Evolutionary conservation across 2,888 invertebrate species (phyloP).

Genomic region (Trichogramma dendrolimi): DNA sequence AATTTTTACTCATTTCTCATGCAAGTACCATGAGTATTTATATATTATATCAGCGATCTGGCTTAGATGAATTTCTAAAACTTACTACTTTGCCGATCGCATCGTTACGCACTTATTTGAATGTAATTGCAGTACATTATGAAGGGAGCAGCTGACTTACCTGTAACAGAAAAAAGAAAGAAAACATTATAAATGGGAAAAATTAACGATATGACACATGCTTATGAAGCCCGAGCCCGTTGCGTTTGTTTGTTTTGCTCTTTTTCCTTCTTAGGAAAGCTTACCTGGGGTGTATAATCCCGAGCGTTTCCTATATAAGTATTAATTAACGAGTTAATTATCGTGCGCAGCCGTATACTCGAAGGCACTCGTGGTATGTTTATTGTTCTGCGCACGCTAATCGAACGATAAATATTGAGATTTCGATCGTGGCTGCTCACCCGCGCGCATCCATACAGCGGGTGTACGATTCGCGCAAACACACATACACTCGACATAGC

Average conservation of each 20-base stretch:
- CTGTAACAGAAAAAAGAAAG: conserved; percentile 15
- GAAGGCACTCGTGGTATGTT: no score
- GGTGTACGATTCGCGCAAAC: no score
- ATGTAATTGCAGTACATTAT: no score
- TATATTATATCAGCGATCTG: no score
- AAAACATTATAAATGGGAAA: not conserved
- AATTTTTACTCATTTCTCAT: no score
- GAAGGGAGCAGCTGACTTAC: conserved; percentile 7
- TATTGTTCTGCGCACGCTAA: conserved; percentile 5
- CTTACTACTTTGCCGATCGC: no score
- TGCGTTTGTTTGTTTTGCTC: not conserved
- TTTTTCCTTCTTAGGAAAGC: not conserved
- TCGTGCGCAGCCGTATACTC: not conserved
- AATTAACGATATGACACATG: not conserved
- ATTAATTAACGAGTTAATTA: conserved; percentile 28
- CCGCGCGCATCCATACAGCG: not conserved
- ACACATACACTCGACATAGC: no score
- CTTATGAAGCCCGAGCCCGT: not conserved
- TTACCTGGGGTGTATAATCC: not conserved
- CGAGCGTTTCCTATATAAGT: not conserved
- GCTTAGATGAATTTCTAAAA: no score
- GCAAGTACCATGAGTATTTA: no score
- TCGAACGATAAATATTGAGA: conserved; percentile 26
- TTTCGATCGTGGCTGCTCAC: conserved; percentile 21
- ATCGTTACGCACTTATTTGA: no score